Evolutionary conservation across 2,797 vertebrate species (phyloP), one percentile per base, ranked within the genome.

Genomic region (Ctenopoma multispine): DNA sequence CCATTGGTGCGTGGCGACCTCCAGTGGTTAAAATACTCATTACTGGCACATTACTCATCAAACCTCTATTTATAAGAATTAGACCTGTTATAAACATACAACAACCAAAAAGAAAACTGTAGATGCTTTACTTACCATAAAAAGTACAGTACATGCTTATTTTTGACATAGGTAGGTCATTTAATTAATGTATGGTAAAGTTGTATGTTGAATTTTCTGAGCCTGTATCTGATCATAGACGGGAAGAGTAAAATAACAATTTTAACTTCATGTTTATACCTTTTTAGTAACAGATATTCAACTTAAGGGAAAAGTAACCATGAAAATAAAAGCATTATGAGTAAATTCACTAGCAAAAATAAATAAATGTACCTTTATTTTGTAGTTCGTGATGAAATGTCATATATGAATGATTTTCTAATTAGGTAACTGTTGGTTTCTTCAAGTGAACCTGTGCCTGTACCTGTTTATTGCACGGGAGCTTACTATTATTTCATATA

Each of bases 11-110:
- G 72, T 67, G 48, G 41, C 49, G 75, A 77, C 79, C 58, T 61
- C 85, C 1, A 50, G 70, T 72, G 81, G 81, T 69, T 13, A 18
- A 56, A 71, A 24, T 17, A 38, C 18, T 59, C 3, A 56, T 20
- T 61, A 15, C 59, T 49, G 48, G 20, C 11, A 14, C 46, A 48
- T 44, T 21, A 40, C 23, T 43, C 11, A 8, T 20, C 1, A 20
- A 18, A 12, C 24, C 34, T 15, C 9, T 21, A 6, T 44, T 31
- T 0, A n/a, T 10, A 36, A 4, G 24, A 38, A 41, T n/a, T 11
- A 21, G 29, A 41, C 4, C 29, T 0, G 0, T 4, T 63, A 50
- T 29, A 36, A 27, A 15, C 2, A 54, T 11, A 21, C 29, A 36
- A 34, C 14, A 51, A 20, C 10, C 3, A 24, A 29, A 2, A 34